Percentiles rank a stretch among this genome's conserved stretches.
phyloP scores from a whole-genome alignment of 1,140 invertebrate species.

The Spodoptera frugiperda region DNA sequence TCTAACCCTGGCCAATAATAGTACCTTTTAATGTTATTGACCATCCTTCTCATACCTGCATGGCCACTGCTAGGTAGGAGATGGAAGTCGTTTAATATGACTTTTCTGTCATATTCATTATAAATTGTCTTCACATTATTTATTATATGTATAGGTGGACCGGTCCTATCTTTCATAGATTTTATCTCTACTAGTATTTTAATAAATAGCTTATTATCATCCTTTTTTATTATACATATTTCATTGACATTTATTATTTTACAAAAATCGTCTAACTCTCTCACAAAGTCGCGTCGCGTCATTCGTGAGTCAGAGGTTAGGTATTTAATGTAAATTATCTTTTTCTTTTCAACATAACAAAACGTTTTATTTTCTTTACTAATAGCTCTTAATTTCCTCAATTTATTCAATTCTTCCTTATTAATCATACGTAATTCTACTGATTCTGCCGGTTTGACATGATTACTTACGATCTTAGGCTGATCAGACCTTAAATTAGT shows the following conservation, averaged over 20 bases:
- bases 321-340: background rate
- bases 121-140: background rate
- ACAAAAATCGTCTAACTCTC: slow-evolving; percentile 42
- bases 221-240: slow-evolving; percentile 47
- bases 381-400: background rate
- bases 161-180: slow-evolving; percentile 30
- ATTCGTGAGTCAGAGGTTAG: no score
- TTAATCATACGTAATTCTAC: background rate
- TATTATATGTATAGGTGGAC: slow-evolving; percentile 33
- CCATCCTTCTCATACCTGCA: slow-evolving; percentile 15
- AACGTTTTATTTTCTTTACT: background rate
- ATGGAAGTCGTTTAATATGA: slow-evolving; percentile 17
- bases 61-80: slow-evolving; percentile 22
- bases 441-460: background rate
- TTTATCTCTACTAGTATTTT: slow-evolving; percentile 45
- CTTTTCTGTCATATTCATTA: background rate
- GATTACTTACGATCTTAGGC: background rate
- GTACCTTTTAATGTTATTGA: slow-evolving; percentile 30
- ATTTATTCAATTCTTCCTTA: background rate
- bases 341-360: background rate
- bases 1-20: slow-evolving; percentile 34
- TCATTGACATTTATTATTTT: background rate
- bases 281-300: slow-evolving; percentile 51
- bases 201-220: slow-evolving; percentile 39
- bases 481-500: background rate